Base-by-base conservation (phyloP, 2,113 vertebrate genomes). In the Mobula birostris region DNA sequence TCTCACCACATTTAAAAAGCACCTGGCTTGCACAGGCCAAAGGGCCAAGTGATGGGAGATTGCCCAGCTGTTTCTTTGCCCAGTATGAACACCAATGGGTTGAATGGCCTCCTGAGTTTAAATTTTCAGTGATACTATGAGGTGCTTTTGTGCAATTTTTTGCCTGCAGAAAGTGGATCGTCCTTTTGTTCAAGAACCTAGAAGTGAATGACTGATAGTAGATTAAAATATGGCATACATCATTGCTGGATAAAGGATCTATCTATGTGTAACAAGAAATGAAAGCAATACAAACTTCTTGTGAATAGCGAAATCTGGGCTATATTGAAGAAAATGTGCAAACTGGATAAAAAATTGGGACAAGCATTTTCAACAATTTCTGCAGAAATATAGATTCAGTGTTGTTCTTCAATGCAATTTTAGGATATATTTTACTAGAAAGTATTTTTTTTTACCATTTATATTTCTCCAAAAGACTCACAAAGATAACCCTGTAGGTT, bases 401-500 rank as follows among this genome's bases (percentile, higher is more conserved):
- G n/a, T 32, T 14, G n/a, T 66, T 66, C 27, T 88, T 63, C 85
- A 32, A 17, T 63, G 85, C 63, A 88, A 7, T 27, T 88, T 63
- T 15, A n/a, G 85, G 58, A 66, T 83, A 24, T 15, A 32, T 88
- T 9, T 27, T 27, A 61, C 48, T 61, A 58, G 14, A 88, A 88
- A 15, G 27, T 88, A 88, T 88, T 88, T 88, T 48, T 36, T 48
- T 48, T 63, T 17, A 66, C 85, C 63, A 29, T 66, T 63, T 66
- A 66, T 66, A 29, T 88, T 66, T 32, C 29, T 88, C 61, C n/a
- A 85, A 5, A 88, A 32, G 85, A 17, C 85, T 32, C 12, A 88
- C 85, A 88, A 88, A 88, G 58, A 66, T 66, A 66, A 88, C 85
- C 85, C 29, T 88, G 85, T 88, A 6, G 61, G 85, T 27, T 66